These are phyloP conservation scores for Zaprionus nigranus DNA, from an alignment of 1,140 invertebrate genomes.

Conservation along the genomic window DNA sequence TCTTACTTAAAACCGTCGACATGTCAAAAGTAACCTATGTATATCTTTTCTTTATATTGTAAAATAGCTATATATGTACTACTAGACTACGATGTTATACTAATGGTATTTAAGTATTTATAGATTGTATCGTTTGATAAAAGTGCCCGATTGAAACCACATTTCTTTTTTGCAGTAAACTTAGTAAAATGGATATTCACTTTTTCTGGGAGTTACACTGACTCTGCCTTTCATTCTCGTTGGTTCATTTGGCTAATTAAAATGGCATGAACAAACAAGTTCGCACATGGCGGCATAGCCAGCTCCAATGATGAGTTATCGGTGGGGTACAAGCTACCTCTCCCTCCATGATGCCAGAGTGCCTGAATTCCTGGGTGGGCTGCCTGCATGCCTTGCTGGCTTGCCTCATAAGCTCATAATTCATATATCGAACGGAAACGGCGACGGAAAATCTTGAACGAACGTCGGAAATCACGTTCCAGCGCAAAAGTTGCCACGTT, in stretches of 20 bases:
- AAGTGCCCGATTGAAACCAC: too few relatives aligned
- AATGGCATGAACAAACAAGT: slow-evolving; percentile 68
- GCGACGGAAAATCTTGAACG: slow-evolving; percentile 59
- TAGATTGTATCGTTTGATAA: too few relatives aligned
- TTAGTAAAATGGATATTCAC: background rate
- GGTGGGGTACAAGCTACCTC: slow-evolving; percentile 45
- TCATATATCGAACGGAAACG: slow-evolving; percentile 67
- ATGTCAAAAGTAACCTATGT: too few relatives aligned
- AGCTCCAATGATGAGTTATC: slow-evolving; percentile 64
- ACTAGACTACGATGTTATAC: too few relatives aligned
- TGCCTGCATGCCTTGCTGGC: slow-evolving; percentile 15
- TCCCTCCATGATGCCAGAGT: slow-evolving; percentile 7
- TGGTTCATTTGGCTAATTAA: slow-evolving; percentile 74
- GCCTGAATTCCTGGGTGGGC: background rate
- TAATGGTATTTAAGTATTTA: too few relatives aligned
- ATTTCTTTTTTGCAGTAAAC: background rate
- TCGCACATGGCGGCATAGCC: slow-evolving; percentile 19
- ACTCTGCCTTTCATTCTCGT: slow-evolving; percentile 13
- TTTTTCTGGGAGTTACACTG: background rate
- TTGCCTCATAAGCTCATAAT: slow-evolving; percentile 61
- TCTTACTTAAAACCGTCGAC: too few relatives aligned
- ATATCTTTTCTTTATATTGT: too few relatives aligned
- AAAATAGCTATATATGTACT: too few relatives aligned
- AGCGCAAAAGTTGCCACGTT: slow-evolving; percentile 69
- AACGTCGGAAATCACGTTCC: slow-evolving; percentile 73